Conservation (phyloP, 1,140 invertebrate species). For the Bombyx mandarina region DNA sequence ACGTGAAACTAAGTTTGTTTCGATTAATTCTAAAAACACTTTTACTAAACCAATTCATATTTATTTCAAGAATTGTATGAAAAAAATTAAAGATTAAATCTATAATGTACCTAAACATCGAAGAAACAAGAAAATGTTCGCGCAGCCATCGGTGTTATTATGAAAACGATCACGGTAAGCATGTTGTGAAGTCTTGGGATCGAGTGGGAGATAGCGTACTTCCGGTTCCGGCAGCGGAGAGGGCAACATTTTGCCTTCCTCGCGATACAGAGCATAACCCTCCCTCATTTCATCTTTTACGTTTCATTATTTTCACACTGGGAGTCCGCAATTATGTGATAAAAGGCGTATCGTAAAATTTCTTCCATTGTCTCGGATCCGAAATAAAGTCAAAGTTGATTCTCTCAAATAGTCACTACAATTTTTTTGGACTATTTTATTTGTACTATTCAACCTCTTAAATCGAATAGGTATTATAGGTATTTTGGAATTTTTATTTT, state of each 20-base stretch:
- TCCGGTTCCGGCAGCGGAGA: slow-evolving; percentile 20
- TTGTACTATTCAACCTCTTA: no score
- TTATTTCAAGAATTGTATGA: not conserved
- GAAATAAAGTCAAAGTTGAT: no score
- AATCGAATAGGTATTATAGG: no score
- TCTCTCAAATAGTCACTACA: no score
- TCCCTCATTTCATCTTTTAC: slow-evolving; percentile 12
- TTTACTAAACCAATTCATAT: not conserved
- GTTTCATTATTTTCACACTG: slow-evolving; percentile 19
- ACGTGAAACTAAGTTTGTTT: no score
- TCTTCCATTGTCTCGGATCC: no score
- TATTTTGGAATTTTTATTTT: no score
- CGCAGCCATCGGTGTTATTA: no score
- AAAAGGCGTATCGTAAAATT: not conserved
- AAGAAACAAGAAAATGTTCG: no score
- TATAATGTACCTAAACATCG: no score
- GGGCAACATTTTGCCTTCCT: slow-evolving; percentile 12
- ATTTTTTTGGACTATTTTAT: no score
- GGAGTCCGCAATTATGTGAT: slow-evolving; percentile 5
- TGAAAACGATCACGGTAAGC: not conserved
- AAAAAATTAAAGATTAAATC: no score
- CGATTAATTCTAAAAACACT: not conserved
- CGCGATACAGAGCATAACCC: slow-evolving; percentile 11
- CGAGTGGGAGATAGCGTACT: slow-evolving; percentile 16
- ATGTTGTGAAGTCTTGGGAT: slow-evolving; percentile 14